Evolutionary conservation across 2,797 vertebrate species (phyloP), one percentile per base, ranked within the genome.

Genomic region (Ataeniobius toweri): DNA sequence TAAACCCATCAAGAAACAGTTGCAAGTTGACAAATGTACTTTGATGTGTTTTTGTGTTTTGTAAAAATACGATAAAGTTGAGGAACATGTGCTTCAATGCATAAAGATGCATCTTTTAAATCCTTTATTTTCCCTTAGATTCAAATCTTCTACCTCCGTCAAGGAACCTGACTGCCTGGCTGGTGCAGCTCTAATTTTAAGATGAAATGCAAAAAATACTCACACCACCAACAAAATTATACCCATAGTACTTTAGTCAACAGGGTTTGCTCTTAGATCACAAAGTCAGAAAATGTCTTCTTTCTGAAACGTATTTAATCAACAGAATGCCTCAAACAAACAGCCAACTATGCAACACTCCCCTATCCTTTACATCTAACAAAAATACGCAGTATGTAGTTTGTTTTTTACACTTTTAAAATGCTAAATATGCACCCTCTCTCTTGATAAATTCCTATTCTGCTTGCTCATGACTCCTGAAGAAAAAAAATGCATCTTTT

Each of bases 401-500:
- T 39, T 51, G n/a, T 20, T 46, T 81, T 78, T 67, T 20, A 76
- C 56, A 71, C 26, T 56, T 84, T 67, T 3, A 76, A 79, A 53
- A 13, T 68, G 31, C 67, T 41, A 75, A 77, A 81, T 36, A 14
- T 72, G 24, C 26, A 44, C 50, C 63, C 50, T 58, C 22, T 12
- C 56, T 80, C 79, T 80, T 79, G 26, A 65, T 83, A 71, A 72
- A 83, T 75, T 68, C 22, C n/a, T 59, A 56, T 39, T 73, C 46
- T 61, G 18, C 9, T 55, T 75, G 56, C 78, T 69, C 65, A 24
- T 1, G 1, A 80, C 13, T 74, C 20, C 75, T 78, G 80, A 86
- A 80, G 70, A 87, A 87, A 80, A 87, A 80, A 73, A 80, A 79
- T 75, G 67, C 72, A 58, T 82, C 73, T 75, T 83, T 78, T 74